Evolutionary conservation across 2,797 vertebrate genomes (phyloP), one percentile per base, ranked within the genome.

Genomic region (Gila robusta): DNA sequence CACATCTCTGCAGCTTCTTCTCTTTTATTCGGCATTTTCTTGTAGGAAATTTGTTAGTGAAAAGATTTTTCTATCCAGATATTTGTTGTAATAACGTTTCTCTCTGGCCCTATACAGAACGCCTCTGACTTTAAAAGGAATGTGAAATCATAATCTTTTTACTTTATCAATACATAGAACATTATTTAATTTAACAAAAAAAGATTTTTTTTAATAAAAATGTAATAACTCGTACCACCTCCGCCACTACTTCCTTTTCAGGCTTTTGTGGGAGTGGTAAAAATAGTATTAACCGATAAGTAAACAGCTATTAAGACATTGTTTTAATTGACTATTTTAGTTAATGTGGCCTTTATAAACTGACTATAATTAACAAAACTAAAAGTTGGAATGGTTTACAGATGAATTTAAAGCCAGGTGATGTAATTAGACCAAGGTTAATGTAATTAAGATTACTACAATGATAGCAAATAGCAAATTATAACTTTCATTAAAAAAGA

Each of bases 1-100:
- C 41, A 62, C 73, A 79, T 78, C 91, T 74, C 64, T 28, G 10
- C 11, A 1, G 71, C 8, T 62, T 64, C 62, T 17, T 52, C 39
- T 64, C 67, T 62, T 62, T 76, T 16, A 71, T 77, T 71, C 54
- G 14, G 35, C 32, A 14, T 54, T 41, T 76, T 87, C 37, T 49
- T 37, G 26, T 67, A n/a, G n/a, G 21, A 69, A 54, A 78, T 52
- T 35, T 77, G n/a, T 16, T 62, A 47, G 37, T 11, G 19, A 49
- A 44, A 54, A 41, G 35, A 19, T 32, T 3, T 32, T 49, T 76
- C 37, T 2, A 26, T 41, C 35, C 10, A 44, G 39, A 59, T 39
- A 72, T 77, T n/a, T 52, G 23, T 39, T 77, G 49, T 77, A 37
- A 54, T 14, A n/a, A 8, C 1, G 3, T 56, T 77, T 17, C 23